Percentiles rank a stretch among this genome's conserved stretches.
phyloP scores from a whole-genome alignment of 2,113 vertebrate genomes.

The Cephalopterus ornatus region DNA sequence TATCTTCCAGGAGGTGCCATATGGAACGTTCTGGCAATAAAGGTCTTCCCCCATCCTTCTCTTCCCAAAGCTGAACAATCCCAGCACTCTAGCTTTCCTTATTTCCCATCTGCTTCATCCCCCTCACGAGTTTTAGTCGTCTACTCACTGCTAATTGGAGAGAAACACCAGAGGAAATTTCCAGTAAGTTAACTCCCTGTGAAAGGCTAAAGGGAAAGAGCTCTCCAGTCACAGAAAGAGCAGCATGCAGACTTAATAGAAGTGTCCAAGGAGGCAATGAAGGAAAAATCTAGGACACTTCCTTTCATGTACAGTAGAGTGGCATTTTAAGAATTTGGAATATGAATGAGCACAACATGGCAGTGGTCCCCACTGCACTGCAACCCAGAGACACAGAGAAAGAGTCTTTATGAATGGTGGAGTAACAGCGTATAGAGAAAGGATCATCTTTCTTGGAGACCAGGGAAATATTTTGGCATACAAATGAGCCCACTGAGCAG shows the following conservation, averaged over 20 bases:
- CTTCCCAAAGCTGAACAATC: neutral
- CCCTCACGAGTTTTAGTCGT: neutral
- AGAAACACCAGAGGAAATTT: accelerated
- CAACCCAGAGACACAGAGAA: neutral
- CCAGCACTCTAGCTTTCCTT: neutral
- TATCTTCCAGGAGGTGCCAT: neutral
- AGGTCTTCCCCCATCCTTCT: neutral
- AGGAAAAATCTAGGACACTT: neutral
- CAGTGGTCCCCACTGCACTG: neutral
- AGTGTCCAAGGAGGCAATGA: neutral
- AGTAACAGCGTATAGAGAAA: neutral
- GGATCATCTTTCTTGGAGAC: neutral
- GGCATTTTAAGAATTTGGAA: neutral
- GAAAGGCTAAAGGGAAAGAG: neutral
- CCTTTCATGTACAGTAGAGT: neutral
- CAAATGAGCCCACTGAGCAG: neutral
- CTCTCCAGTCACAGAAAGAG: neutral
- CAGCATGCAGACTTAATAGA: neutral
- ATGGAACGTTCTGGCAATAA: accelerated
- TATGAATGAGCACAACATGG: neutral
- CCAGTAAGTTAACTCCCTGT: neutral
- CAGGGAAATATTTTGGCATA: neutral
- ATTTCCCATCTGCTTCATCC: neutral
- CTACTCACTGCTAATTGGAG: neutral
- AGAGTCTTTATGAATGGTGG: neutral